Evolutionary conservation across 2,797 vertebrate genomes (phyloP).

Genomic region (Syngnathus rostellatus): DNA sequence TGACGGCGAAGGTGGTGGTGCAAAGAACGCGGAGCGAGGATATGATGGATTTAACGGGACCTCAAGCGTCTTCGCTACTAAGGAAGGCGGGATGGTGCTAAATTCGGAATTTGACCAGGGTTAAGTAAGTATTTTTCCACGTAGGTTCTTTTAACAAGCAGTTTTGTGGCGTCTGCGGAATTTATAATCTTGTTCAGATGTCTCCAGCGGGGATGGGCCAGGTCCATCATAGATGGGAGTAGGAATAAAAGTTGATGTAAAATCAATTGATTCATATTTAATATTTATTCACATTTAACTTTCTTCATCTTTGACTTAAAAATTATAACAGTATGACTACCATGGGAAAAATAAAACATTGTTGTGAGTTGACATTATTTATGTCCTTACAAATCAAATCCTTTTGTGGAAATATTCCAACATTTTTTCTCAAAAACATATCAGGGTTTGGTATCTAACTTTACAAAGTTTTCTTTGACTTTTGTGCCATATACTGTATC

Average conservation of each 20-base stretch:
- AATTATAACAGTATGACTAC: too few species aligned
- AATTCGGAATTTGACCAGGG: background rate
- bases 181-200: background rate
- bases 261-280: too few species aligned
- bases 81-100: slow-evolving; percentile 11
- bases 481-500: background rate
- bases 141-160: background rate
- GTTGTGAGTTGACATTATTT: too few species aligned
- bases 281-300: background rate
- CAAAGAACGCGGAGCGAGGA: slow-evolving; percentile 26
- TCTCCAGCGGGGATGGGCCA: background rate
- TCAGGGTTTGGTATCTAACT: background rate
- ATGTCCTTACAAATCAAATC: too few species aligned
- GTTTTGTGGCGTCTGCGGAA: background rate
- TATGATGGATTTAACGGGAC: slow-evolving; percentile 46
- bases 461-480: background rate
- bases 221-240: background rate
- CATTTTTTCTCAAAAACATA: background rate
- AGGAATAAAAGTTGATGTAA: too few species aligned
- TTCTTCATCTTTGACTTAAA: too few species aligned
- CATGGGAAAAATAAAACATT: too few species aligned
- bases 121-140: background rate
- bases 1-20: slow-evolving; percentile 39
- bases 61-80: slow-evolving; percentile 28
- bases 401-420: too few species aligned